Conservation (phyloP, 2,888 invertebrate species). For the Taenaris catops region DNA sequence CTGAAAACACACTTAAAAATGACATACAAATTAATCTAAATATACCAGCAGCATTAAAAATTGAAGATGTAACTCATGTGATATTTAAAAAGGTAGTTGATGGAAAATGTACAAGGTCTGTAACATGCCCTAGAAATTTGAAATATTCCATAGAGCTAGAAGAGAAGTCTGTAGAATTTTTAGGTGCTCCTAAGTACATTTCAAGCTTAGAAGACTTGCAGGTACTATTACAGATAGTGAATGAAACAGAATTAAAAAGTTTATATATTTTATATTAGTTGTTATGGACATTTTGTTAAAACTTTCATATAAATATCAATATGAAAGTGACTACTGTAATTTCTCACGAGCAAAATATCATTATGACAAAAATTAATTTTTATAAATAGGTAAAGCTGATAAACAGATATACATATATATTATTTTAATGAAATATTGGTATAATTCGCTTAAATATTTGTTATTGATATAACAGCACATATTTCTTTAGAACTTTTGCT, state of each 20-base stretch:
- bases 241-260: constrained; percentile 63
- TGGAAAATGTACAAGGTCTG: constrained; percentile 53
- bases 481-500: not conserved
- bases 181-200: constrained; percentile 71
- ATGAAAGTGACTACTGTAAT: no score
- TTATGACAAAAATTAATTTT: constrained; percentile 11
- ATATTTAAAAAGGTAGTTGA: constrained; percentile 57
- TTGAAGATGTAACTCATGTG: constrained; percentile 46
- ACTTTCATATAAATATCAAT: no score
- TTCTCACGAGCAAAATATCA: constrained; percentile 8
- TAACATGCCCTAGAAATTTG: constrained; percentile 65
- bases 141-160: constrained; percentile 62
- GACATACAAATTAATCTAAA: constrained; percentile 23
- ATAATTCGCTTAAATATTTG: constrained; percentile 18
- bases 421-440: constrained; percentile 13
- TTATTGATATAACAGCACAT: constrained; percentile 13
- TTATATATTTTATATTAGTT: constrained; percentile 58
- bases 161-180: constrained; percentile 59
- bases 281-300: no score
- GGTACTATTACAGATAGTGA: constrained; percentile 72
- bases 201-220: constrained; percentile 65
- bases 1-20: constrained; percentile 10
- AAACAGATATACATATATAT: no score
- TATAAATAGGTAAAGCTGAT: constrained; percentile 7
- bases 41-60: constrained; percentile 24